Evolutionary conservation across 2,797 vertebrate genomes (phyloP).

Genomic region (Chelon auratus): DNA sequence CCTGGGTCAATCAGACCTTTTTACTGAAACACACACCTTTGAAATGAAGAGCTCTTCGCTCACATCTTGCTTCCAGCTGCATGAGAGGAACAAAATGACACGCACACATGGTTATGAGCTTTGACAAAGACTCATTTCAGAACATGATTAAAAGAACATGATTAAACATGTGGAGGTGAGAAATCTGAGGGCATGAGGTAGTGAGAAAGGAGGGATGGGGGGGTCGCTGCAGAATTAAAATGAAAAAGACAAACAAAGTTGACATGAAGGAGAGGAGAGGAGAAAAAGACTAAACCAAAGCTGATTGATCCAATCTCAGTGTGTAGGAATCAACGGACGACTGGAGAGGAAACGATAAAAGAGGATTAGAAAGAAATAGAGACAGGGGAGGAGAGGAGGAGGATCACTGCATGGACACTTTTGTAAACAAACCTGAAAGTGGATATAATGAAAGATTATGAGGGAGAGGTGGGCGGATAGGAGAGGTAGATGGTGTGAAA

Average conservation of each 20-base stretch:
- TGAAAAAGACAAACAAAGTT: constrained; percentile 43
- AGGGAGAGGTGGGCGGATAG: constrained; percentile 45
- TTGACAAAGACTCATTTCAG: constrained; percentile 48
- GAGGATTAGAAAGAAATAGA: constrained; percentile 62
- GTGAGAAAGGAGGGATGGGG: constrained; percentile 23
- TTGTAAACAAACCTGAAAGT: constrained; percentile 71
- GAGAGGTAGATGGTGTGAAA: constrained; percentile 51
- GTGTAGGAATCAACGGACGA: constrained; percentile 62
- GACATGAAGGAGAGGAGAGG: constrained; percentile 28
- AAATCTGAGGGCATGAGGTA: constrained; percentile 42
- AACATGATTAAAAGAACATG: constrained; percentile 64
- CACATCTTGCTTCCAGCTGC: constrained; percentile 43
- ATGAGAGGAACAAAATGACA: constrained; percentile 1
- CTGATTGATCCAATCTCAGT: constrained; percentile 71
- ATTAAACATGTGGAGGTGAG: constrained; percentile 50
- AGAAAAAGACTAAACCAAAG: constrained; percentile 40
- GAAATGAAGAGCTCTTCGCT: constrained; percentile 22
- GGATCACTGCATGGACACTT: constrained; percentile 49
- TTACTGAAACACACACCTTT: constrained; percentile 8
- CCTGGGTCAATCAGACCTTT: constrained; percentile 50
- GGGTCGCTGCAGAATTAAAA: constrained; percentile 56
- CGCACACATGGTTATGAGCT: constrained; percentile 24
- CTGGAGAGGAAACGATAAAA: constrained; percentile 63
- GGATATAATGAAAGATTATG: constrained; percentile 75
- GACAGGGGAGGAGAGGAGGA: constrained; percentile 46